Base-by-base conservation (phyloP, 1,140 invertebrate species). In the Heliconius eleuchia region DNA sequence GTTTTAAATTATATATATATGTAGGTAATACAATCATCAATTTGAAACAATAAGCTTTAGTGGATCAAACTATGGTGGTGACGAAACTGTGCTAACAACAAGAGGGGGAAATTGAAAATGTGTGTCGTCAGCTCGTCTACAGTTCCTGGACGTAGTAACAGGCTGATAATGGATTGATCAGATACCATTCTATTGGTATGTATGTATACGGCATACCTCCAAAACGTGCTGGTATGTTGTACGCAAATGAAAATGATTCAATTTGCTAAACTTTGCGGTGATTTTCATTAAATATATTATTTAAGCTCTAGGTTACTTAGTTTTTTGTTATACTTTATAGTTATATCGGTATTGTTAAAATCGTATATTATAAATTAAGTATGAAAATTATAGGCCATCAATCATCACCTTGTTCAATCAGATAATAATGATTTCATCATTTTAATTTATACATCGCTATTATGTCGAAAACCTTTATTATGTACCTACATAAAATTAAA, bases 41-140 rank as follows among this genome's bases (percentile, higher is more conserved):
- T 57, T 23, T 23, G 23, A 66, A 66, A 66, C 9, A 66, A 30
- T 30, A 66, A 30, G 4, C 27, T 30, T 11, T 6, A 66, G 11
- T 66, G 30, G 86, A 92, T 91, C 92, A 88, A 93, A 91, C 91
- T 91, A 92, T 93, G 88, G 87, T 86, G 87, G 85, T 85, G 84
- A 84, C 82, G 83, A 84, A 88, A 87, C 86, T 91, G 86, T 84
- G 87, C 87, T 85, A 83, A 89, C 86, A 86, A 89, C 86, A 88
- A 86, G 86, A 82, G 87, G 78, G 87, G 90, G 88, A 90, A 94
- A 94, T 92, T 91, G 91, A 91, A 92, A 92, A 92, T 92, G 87
- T 91, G 87, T 92, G 92, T 92, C 86, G 88, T 86, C 87, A 94
- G 89, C 83, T 92, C 90, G 84, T 88, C 89, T 89, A 89, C 89